Base-by-base conservation (phyloP, 2,113 vertebrate genomes). In the Strix aluco region DNA sequence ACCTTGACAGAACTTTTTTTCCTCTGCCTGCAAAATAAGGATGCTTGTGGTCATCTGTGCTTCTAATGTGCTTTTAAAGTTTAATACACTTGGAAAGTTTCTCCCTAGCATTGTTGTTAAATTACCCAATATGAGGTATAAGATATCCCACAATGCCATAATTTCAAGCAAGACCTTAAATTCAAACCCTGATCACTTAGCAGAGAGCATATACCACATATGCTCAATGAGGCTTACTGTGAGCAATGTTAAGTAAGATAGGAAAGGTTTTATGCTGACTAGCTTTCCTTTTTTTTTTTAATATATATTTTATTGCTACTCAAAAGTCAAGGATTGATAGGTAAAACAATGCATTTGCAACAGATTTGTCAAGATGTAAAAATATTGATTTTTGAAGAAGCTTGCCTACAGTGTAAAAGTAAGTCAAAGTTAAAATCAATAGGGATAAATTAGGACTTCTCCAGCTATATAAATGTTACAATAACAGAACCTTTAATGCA, bases 391-490 rank as follows among this genome's bases (percentile, higher is more conserved):
- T 88, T 87, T 81, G 75, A 92, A 94, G 90, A 81, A 84, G 70
- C 42, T 96, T 82, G 57, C 57, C 71, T 21, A 57, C 51, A 51
- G 44, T n/a, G 44, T 71, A 85, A 80, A 83, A 91, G 49, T 30
- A 82, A 86, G 47, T n/a, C 51, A 84, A 88, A 90, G 59, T 90
- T 94, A 86, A 93, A 97, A 97, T 98, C 97, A 92, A 96, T 95
- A 92, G 8, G 29, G 65, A 81, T 84, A 95, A 90, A 92, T 91
- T 51, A 85, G 66, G 87, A 67, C 57, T 84, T 87, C 69, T 90
- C 52, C 21, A 32, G 57, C 38, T 92, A 51, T 77, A 57, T 67
- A 86, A 85, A 88, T n/a, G 11, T 59, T 84, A 58, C 74, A 73
- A 77, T 51, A 79, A 83, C 42, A 94, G 74, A 91, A 29, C 40